phyloP scores from a whole-genome alignment of 2,113 vertebrate genomes.

The Lycaon pictus region DNA sequence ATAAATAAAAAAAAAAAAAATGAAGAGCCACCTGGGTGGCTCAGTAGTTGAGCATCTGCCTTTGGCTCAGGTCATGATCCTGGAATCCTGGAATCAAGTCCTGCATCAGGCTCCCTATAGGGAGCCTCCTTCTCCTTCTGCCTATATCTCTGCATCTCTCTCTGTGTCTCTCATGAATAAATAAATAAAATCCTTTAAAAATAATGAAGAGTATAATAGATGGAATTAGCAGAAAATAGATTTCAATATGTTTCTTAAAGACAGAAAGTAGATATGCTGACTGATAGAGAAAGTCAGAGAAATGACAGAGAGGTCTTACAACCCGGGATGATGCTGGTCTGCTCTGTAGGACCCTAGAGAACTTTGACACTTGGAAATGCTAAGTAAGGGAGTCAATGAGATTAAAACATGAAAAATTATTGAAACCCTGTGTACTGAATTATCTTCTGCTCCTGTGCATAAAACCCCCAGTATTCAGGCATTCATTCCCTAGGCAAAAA shows the following conservation, averaged over 20 bases:
- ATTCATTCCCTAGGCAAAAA: neutral
- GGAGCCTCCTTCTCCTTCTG: too few species aligned
- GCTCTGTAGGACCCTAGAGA: neutral
- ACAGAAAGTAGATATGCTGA: neutral
- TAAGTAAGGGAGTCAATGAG: neutral
- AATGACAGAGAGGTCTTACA: neutral
- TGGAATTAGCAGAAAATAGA: constrained; percentile 20
- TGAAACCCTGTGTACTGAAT: neutral
- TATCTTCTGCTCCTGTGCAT: neutral
- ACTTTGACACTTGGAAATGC: constrained; percentile 39
- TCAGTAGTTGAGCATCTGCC: too few species aligned
- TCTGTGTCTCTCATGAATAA: too few species aligned
- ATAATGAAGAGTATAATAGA: neutral
- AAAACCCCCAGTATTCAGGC: neutral
- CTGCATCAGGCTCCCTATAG: too few species aligned
- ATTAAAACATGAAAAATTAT: constrained; percentile 40
- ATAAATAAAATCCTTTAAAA: too few species aligned
- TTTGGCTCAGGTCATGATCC: too few species aligned
- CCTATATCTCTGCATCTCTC: too few species aligned
- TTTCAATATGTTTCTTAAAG: constrained; percentile 49
- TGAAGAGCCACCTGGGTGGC: too few species aligned
- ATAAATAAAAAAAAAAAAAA: neutral
- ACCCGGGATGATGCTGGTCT: neutral
- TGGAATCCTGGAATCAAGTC: too few species aligned
- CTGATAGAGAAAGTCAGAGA: neutral